phyloP scores from a whole-genome alignment of 2,113 vertebrate genomes.

The Pseudopodoces humilis region DNA sequence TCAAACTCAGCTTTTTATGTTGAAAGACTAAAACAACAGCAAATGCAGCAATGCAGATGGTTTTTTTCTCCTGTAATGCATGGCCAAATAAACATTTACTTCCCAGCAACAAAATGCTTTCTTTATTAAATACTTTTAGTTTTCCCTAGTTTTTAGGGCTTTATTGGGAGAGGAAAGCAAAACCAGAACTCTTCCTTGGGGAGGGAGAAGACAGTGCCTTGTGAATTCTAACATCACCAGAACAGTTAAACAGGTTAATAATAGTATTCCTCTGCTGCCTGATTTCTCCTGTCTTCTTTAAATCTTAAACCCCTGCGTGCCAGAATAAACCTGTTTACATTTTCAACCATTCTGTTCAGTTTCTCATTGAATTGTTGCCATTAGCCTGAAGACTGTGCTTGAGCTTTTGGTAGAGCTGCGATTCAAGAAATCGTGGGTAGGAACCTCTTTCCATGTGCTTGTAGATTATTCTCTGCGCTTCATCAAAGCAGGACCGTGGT shows the following conservation, averaged over 20 bases:
- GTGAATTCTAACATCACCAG: not conserved
- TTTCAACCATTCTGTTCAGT: not conserved
- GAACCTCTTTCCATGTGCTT: slow-evolving; percentile 88
- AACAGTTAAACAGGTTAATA: not conserved
- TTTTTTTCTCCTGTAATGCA: not conserved
- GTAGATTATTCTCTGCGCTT: slow-evolving; percentile 86
- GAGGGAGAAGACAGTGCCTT: not conserved
- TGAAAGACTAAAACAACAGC: not conserved
- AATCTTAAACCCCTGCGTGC: not conserved
- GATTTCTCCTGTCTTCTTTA: not conserved
- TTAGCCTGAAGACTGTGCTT: slow-evolving; percentile 70
- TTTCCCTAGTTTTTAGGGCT: not conserved
- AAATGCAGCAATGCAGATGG: not conserved
- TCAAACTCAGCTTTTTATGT: not conserved
- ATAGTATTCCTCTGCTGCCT: not conserved
- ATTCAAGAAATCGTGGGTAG: slow-evolving; percentile 83
- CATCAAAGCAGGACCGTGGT: slow-evolving; percentile 80
- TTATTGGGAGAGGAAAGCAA: not conserved
- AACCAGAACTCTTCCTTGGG: not conserved
- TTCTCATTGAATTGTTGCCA: not conserved
- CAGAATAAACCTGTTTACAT: not conserved
- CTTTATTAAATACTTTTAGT: not conserved
- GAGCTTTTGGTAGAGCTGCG: slow-evolving; percentile 82
- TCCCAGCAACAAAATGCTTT: not conserved
- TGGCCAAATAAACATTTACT: not conserved